Conservation (phyloP, 2,888 invertebrate species). For the Loripinus fragilis region DNA sequence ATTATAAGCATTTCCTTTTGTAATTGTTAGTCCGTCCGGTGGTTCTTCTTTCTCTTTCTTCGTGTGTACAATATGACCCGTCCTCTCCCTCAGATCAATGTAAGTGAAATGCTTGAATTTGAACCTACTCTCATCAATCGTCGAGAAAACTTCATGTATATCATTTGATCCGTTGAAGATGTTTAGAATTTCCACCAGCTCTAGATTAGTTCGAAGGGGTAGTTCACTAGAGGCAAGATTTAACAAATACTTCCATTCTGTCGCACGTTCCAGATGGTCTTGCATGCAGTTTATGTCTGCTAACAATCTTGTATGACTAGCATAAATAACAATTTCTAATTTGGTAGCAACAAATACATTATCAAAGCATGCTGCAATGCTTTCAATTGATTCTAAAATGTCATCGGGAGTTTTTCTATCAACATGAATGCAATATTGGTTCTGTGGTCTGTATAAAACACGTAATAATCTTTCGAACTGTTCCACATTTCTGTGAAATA, state of each 20-base stretch:
- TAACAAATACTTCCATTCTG: constrained; percentile 76
- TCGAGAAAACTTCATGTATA: constrained; percentile 65
- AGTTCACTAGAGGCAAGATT: constrained; percentile 76
- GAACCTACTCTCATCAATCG: constrained; percentile 33
- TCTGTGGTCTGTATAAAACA: constrained; percentile 79
- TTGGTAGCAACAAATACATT: constrained; percentile 79
- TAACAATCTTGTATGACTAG: constrained; percentile 66
- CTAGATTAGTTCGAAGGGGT: constrained; percentile 76
- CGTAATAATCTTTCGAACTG: constrained; percentile 77
- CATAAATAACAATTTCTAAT: constrained; percentile 69
- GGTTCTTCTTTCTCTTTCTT: constrained; percentile 50
- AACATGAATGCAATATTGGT: constrained; percentile 81
- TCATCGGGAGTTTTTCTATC: constrained; percentile 69
- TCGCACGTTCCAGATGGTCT: constrained; percentile 54
- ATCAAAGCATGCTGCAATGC: constrained; percentile 73
- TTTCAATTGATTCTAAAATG: constrained; percentile 60
- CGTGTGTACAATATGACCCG: constrained; percentile 46
- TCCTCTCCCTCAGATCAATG: constrained; percentile 36
- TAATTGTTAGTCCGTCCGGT: constrained; percentile 64
- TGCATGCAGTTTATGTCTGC: constrained; percentile 75
- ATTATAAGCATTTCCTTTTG: constrained; percentile 76
- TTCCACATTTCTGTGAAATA: constrained; percentile 74
- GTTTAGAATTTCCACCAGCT: constrained; percentile 75
- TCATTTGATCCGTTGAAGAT: constrained; percentile 73
- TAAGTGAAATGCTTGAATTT: constrained; percentile 50